Conservation (phyloP, 92 coral and sea anemone species). For the Blastomussa wellsi region DNA sequence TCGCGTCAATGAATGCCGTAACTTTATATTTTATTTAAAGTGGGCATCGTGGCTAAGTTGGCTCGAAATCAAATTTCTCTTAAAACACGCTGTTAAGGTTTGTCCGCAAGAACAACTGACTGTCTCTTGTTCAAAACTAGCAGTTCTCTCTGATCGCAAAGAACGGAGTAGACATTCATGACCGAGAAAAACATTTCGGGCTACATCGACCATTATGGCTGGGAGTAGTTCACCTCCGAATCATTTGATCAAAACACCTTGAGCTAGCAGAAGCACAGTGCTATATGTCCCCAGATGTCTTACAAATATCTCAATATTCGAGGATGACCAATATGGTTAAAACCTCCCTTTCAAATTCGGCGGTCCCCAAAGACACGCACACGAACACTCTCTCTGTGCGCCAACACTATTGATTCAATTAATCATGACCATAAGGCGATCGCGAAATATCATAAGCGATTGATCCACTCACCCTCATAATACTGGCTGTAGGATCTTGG, state of each 20-base stretch:
- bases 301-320: not conserved
- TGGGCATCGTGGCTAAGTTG: slow-evolving; percentile 3
- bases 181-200: not conserved
- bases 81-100: slow-evolving; percentile 2
- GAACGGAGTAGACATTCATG: not conserved
- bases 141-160: not conserved
- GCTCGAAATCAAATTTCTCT: slow-evolving; percentile 10
- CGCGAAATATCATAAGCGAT: not conserved
- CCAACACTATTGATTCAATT: slow-evolving; percentile 6
- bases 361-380: not conserved
- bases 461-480: slow-evolving; percentile 27
- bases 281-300: too few relatives aligned
- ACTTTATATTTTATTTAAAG: slow-evolving; percentile 16
- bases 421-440: not conserved
- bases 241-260: not conserved
- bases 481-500: slow-evolving; percentile 44
- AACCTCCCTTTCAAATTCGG: not conserved
- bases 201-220: not conserved
- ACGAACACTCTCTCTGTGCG: not conserved
- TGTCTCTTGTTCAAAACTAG: too few relatives aligned
- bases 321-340: not conserved
- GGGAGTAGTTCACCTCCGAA: not conserved
- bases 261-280: not conserved
- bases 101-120: not conserved
- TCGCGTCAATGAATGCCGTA: slow-evolving; percentile 8